Evolutionary conservation across 2,888 invertebrate genomes (phyloP), one percentile per base, ranked within the genome.

Genomic region (Cantharis rufa): DNA sequence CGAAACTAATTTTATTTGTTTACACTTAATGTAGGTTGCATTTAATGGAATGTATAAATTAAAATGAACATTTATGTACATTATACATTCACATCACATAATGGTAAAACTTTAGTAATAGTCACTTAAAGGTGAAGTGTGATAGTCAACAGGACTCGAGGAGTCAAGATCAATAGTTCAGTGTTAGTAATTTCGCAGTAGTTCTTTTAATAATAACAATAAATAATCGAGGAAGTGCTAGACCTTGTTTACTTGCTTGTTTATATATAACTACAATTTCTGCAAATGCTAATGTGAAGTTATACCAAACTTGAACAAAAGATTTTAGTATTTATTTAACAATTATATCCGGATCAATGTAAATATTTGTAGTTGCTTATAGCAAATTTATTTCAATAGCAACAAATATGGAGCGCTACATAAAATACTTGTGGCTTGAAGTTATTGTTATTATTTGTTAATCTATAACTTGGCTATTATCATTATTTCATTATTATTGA

Each of bases 161-260:
- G 32, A 72, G 72, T 72, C 72, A 72, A 72, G 72, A 66, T 48
- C 21, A 68, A 66, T 48, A 48, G 61, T 72, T 72, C 66, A 72
- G 32, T 66, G 72, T 66, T 27, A 48, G 3, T 15, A 24, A 27
- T 24, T 24, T 15, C 27, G 15, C 24, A 68, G 21, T 24, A 68
- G 5, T n/a, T 21, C n/a, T n/a, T 28, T 24, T 11, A 15, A 15
- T n/a, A n/a, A 27, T 66, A 66, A 21, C 13, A n/a, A 66, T 66
- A 66, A 66, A 10, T 21, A 21, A 66, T 48, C 5, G 9, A 48
- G 48, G 48, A 48, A 48, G 48, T 48, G 48, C 7, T 48, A 66
- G 21, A 66, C 64, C 64, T 66, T 66, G 64, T 66, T 24, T 66
- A 66, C 21, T 66, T 48, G 48, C 48, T 32, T n/a, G 9, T n/a